Conservation (phyloP, 2,797 vertebrate genomes). For the Diglossa cyanea region DNA sequence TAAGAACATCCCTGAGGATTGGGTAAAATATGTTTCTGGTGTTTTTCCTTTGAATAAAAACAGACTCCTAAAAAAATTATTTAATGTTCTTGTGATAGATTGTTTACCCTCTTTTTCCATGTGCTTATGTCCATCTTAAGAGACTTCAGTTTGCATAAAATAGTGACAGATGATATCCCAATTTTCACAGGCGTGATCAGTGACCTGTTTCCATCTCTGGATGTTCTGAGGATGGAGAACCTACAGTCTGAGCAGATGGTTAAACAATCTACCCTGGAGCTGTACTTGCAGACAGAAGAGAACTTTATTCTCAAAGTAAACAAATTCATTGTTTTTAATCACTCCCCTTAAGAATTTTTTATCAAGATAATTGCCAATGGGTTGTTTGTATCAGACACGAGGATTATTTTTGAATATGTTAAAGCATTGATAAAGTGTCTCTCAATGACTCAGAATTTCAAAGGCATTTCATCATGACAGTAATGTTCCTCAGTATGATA, state of each 20-base stretch:
- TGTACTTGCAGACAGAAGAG: conserved; percentile 85
- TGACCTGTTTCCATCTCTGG: conserved; percentile 86
- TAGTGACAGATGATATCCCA: conserved; percentile 84
- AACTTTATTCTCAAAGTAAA: conserved; percentile 87
- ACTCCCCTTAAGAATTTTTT: background rate
- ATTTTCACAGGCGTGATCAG: conserved; percentile 84
- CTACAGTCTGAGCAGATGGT: conserved; percentile 82
- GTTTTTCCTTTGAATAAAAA: background rate
- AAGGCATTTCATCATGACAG: background rate
- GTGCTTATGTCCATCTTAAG: conserved; percentile 84
- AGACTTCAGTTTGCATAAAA: conserved; percentile 88
- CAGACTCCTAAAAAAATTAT: background rate
- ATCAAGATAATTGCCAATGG: conserved; percentile 21
- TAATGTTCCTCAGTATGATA: background rate
- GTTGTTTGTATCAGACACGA: background rate
- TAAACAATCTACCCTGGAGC: conserved; percentile 80
- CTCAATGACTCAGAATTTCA: background rate
- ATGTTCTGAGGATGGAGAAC: conserved; percentile 80
- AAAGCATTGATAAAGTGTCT: background rate
- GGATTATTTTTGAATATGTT: conserved; percentile 14
- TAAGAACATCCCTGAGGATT: conserved; percentile 80
- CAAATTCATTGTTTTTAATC: conserved; percentile 31
- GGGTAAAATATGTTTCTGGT: conserved; percentile 67
- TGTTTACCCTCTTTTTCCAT: conserved; percentile 54
- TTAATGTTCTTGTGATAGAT: background rate